Percentiles rank a stretch among this genome's conserved stretches.
phyloP scores from a whole-genome alignment of 2,888 invertebrate species.

The Parochlus steinenii region DNA sequence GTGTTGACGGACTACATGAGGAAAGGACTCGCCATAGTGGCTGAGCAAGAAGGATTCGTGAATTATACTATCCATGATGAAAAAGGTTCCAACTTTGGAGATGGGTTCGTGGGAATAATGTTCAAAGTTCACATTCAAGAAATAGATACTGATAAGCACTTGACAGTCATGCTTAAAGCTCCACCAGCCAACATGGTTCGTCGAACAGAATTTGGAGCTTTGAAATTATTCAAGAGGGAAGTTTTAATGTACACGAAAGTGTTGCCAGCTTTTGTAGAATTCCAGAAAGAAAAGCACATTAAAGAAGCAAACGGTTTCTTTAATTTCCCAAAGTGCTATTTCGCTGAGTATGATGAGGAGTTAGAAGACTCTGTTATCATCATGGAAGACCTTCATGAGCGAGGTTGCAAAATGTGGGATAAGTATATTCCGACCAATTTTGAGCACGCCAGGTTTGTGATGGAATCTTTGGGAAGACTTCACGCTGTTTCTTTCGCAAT shows the following conservation, averaged over 20 bases:
- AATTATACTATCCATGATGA: conserved; percentile 3
- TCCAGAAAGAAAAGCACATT: conserved; percentile 7
- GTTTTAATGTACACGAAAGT: conserved; percentile 3
- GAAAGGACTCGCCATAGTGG: conserved; percentile 7
- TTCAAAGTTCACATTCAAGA: conserved; percentile 10
- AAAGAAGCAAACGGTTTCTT: conserved; percentile 8
- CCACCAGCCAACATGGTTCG: conserved; percentile 4
- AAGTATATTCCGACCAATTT: neutral
- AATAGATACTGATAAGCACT: neutral
- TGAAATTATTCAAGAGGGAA: conserved; percentile 7
- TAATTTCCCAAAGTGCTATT: conserved; percentile 12
- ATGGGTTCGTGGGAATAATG: conserved; percentile 13
- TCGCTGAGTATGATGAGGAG: conserved; percentile 4
- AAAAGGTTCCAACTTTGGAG: conserved; percentile 12
- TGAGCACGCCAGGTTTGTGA: neutral
- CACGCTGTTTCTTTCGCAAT: conserved; percentile 2
- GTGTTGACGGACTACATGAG: conserved; percentile 7
- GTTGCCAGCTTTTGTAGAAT: conserved; percentile 8
- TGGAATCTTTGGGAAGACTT: neutral
- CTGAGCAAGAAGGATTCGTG: conserved; percentile 11
- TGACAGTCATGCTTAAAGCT: conserved; percentile 11
- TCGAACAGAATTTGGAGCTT: neutral
- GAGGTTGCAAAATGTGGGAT: conserved; percentile 7
- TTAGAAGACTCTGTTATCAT: conserved; percentile 11
- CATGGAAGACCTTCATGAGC: conserved; percentile 9